Conservation (phyloP, 2,113 vertebrate species). For the Tragelaphus imberbis region DNA sequence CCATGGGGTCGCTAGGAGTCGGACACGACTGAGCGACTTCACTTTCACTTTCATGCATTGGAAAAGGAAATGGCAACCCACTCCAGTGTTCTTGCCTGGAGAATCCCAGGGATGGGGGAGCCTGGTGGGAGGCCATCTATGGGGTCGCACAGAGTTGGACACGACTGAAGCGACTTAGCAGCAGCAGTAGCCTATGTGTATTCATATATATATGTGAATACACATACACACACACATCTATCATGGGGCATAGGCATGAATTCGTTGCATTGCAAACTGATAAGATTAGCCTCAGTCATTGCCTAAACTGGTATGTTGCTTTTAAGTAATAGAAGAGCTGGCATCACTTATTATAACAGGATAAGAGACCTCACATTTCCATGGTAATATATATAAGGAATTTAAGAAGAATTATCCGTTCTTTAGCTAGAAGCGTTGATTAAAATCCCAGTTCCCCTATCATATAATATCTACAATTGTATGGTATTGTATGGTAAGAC, state of each 20-base stretch:
- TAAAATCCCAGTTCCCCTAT: neutral
- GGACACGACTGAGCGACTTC: no score
- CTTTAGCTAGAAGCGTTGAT: neutral
- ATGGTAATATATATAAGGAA: neutral
- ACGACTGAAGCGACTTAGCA: no score
- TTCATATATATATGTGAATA: neutral
- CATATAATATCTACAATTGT: neutral
- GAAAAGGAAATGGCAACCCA: no score
- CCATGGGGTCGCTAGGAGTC: no score
- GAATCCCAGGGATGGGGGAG: no score
- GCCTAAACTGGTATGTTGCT: neutral
- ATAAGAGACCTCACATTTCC: neutral
- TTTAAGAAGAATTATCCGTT: slow-evolving; percentile 25
- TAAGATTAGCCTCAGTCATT: neutral
- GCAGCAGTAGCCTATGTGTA: no score
- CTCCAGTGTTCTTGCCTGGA: no score
- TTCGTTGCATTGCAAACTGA: neutral
- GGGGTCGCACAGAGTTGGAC: no score
- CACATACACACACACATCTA: neutral
- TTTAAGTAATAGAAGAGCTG: neutral
- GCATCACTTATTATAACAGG: neutral
- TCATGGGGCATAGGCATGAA: neutral
- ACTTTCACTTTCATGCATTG: no score
- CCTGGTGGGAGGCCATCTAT: no score
- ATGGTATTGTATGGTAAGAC: neutral